Conservation (phyloP, 1,140 invertebrate genomes). For the Drosophila mojavensis region DNA sequence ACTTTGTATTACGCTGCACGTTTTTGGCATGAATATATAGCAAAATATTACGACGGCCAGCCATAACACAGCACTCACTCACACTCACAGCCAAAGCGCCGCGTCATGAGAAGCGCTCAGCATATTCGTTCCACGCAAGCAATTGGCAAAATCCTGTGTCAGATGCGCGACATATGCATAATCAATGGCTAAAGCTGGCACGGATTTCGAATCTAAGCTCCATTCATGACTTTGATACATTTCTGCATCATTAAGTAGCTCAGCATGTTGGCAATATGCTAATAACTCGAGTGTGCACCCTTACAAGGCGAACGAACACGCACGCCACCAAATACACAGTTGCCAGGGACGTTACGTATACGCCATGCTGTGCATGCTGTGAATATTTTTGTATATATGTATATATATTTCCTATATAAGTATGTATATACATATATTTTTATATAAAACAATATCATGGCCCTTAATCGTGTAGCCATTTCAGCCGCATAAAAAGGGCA, state of each 20-base stretch:
- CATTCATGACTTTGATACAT: slow-evolving; percentile 55
- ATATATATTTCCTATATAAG: not conserved
- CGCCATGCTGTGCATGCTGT: slow-evolving; percentile 24
- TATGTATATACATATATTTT: not conserved
- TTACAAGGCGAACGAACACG: not conserved
- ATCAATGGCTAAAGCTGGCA: slow-evolving; percentile 62
- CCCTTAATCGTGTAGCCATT: slow-evolving; percentile 41
- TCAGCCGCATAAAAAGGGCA: slow-evolving; percentile 18
- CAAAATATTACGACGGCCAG: slow-evolving; percentile 51
- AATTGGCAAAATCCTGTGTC: slow-evolving; percentile 9
- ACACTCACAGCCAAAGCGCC: slow-evolving; percentile 22
- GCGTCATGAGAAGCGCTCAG: slow-evolving; percentile 6
- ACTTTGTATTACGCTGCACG: slow-evolving; percentile 56
- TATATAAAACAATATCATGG: slow-evolving; percentile 40
- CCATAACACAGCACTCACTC: slow-evolving; percentile 39
- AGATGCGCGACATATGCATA: slow-evolving; percentile 43
- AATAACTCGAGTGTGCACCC: slow-evolving; percentile 41
- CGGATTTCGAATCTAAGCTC: slow-evolving; percentile 47
- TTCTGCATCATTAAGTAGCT: slow-evolving; percentile 76
- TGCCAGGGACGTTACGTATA: slow-evolving; percentile 27
- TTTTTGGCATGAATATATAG: slow-evolving; percentile 72
- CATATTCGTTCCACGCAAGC: not conserved
- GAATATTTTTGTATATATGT: slow-evolving; percentile 21
- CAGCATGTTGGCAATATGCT: slow-evolving; percentile 69
- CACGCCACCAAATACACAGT: slow-evolving; percentile 1